phyloP scores from a whole-genome alignment of 2,888 invertebrate species.

The Lasioglossum oenotherae region DNA sequence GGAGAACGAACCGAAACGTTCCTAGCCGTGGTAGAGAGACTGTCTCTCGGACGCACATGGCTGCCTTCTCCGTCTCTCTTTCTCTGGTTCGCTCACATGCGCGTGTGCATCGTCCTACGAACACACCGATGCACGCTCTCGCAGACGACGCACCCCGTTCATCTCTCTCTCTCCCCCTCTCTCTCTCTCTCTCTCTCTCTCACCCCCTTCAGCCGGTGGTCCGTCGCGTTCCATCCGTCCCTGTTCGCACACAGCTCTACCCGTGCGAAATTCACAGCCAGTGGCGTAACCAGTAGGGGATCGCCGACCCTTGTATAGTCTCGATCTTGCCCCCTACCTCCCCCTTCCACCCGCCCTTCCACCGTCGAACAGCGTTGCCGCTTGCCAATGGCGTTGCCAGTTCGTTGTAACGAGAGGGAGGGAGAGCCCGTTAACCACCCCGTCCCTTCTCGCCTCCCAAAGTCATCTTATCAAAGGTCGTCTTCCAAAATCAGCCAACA shows the following conservation, averaged over 20 bases:
- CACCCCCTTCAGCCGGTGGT: constrained; percentile 51
- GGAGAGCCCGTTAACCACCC: constrained; percentile 56
- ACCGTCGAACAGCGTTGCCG: constrained; percentile 61
- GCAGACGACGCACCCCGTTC: constrained; percentile 18
- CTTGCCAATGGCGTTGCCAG: constrained; percentile 74
- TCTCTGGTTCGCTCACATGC: constrained; percentile 28
- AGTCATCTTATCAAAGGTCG: constrained; percentile 55
- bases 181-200: constrained; percentile 33
- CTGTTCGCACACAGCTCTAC: constrained; percentile 60
- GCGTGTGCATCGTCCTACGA: constrained; percentile 9
- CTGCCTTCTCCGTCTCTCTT: constrained; percentile 41
- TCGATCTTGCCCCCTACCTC: constrained; percentile 50
- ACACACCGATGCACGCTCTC: constrained; percentile 24
- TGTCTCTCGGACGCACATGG: constrained; percentile 73
- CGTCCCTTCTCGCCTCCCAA: not conserved
- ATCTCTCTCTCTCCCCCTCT: not conserved
- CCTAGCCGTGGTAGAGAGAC: constrained; percentile 49
- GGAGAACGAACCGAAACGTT: constrained; percentile 55
- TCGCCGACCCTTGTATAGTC: constrained; percentile 53
- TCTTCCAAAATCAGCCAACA: constrained; percentile 61
- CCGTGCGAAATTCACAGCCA: constrained; percentile 72
- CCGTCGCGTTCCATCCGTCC: constrained; percentile 58
- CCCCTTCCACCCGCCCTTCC: constrained; percentile 15
- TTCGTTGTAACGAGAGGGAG: constrained; percentile 66
- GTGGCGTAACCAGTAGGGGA: constrained; percentile 67